These are phyloP conservation scores for Creontiades dilutus DNA, from an alignment of 2,888 invertebrate species.

Conservation along the genomic window DNA sequence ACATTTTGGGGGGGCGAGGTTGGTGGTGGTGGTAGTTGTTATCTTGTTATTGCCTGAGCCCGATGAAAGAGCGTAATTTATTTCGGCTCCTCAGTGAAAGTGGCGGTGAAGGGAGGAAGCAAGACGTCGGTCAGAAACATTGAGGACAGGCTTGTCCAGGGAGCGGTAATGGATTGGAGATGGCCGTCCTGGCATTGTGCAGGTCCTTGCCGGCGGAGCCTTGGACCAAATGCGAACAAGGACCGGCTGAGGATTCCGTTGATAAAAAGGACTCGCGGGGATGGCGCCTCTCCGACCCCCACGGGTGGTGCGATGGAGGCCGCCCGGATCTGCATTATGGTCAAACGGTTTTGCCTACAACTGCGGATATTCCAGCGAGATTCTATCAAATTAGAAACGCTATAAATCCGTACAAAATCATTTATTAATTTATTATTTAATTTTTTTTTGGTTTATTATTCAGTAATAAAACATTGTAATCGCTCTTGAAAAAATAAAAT, in stretches of 20 bases:
- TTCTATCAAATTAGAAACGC: no score
- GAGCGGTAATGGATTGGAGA: slow-evolving; percentile 66
- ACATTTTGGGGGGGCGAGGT: no score
- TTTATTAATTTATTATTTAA: no score
- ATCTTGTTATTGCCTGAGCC: not conserved
- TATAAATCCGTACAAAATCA: no score
- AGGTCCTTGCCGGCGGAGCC: slow-evolving; percentile 52
- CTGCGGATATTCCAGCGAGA: no score
- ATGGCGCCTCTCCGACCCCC: slow-evolving; percentile 1
- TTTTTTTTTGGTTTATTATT: no score
- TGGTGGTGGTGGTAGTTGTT: no score
- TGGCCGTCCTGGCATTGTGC: slow-evolving; percentile 55
- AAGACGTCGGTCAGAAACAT: slow-evolving; percentile 19
- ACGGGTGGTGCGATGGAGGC: not conserved
- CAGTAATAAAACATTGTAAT: no score
- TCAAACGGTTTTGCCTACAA: no score
- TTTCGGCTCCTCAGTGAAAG: not conserved
- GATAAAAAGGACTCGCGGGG: not conserved
- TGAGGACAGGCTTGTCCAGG: slow-evolving; percentile 42
- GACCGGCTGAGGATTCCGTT: slow-evolving; percentile 29
- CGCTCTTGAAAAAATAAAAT: no score
- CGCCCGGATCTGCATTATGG: not conserved
- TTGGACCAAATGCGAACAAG: slow-evolving; percentile 63
- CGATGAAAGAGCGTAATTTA: slow-evolving; percentile 3
- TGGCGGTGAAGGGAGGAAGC: slow-evolving; percentile 13